Conservation (phyloP, 2,888 invertebrate species). For the Yponomeuta cagnagella region DNA sequence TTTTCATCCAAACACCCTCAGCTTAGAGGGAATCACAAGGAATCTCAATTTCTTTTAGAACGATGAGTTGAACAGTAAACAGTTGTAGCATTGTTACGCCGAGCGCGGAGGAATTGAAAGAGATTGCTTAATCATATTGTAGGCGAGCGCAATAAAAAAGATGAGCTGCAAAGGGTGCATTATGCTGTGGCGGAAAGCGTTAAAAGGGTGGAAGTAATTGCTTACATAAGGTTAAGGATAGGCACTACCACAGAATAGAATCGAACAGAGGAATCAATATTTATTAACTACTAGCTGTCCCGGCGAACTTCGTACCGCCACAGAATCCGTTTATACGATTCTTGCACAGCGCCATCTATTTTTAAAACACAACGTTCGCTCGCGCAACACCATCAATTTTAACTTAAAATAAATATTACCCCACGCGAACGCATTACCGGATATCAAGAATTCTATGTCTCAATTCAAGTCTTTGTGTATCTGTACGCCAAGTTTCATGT, state of each 20-base stretch:
- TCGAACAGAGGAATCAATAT: neutral
- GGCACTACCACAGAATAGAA: neutral
- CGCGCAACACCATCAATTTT: too few species aligned
- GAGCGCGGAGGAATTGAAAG: neutral
- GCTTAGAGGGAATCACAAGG: neutral
- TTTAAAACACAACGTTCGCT: too few species aligned
- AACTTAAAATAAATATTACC: too few species aligned
- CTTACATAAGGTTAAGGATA: neutral
- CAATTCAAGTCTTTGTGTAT: too few species aligned
- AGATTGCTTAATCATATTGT: conserved; percentile 3
- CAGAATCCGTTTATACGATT: too few species aligned
- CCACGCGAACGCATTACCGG: too few species aligned
- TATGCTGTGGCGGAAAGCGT: neutral
- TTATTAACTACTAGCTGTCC: too few species aligned
- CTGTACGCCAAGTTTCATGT: too few species aligned
- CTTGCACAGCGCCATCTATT: too few species aligned
- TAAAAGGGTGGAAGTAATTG: conserved; percentile 1
- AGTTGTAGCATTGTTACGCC: neutral
- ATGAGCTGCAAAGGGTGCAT: neutral
- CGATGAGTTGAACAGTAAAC: neutral
- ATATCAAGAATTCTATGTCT: too few species aligned
- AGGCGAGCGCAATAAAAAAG: neutral
- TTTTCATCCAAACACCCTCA: neutral
- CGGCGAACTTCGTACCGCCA: too few species aligned
- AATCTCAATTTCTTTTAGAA: neutral